Conservation (phyloP, 2,888 invertebrate species). For the Pherbina coryleti region DNA sequence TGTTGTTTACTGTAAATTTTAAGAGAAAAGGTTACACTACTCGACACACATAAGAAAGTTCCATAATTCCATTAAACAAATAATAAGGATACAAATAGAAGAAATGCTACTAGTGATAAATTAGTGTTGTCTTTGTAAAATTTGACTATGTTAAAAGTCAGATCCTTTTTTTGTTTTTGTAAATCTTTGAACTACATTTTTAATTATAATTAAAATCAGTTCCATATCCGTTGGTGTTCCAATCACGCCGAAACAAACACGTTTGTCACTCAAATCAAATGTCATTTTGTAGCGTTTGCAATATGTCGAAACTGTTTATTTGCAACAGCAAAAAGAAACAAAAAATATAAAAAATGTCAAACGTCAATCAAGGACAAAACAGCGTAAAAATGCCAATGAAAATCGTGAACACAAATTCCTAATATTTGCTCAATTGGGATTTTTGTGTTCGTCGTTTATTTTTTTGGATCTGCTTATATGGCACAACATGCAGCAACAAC, state of each 20-base stretch:
- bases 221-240: neutral
- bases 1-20: no score
- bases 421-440: constrained; percentile 32
- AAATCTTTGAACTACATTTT: neutral
- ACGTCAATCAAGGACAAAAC: constrained; percentile 38
- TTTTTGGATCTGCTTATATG: neutral
- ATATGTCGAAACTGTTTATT: neutral
- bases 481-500: neutral
- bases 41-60: no score
- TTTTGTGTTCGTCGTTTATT: constrained; percentile 6
- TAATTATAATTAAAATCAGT: constrained; percentile 1
- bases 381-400: constrained; percentile 27
- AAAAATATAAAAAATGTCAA: constrained; percentile 18
- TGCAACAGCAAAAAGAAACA: neutral
- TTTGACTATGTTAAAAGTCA: no score
- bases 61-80: no score
- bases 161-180: no score
- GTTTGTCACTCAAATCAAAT: neutral
- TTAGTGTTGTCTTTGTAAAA: no score
- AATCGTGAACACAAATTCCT: constrained; percentile 26
- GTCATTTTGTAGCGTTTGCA: neutral
- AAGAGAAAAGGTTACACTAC: no score
- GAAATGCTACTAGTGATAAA: no score
- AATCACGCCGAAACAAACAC: neutral
- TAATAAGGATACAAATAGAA: no score